Base-by-base conservation (phyloP, 1,140 invertebrate genomes). In the Brachionus calyciflorus region DNA sequence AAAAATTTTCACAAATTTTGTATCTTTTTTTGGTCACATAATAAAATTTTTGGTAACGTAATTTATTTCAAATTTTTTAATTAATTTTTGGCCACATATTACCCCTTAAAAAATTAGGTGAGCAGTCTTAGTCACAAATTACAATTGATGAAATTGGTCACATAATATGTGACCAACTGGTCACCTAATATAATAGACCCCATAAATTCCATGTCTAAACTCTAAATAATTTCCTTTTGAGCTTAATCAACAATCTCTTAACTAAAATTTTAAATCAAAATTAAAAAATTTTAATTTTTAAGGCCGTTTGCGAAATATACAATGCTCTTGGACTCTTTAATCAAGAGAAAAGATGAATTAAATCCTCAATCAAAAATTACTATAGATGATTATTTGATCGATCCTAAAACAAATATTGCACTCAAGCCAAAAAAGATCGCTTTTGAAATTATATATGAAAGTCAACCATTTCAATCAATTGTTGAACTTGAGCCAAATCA, bases 311-410 rank as follows among this genome's bases (percentile, higher is more conserved):
- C 46, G 5, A 73, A 73, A 30, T 73, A 51, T 46, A 41, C 46
- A 33, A 73, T 73, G 69, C 26, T 73, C 6, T 9, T 73, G 2
- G 69, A 73, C 30, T 41, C 33, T 40, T 51, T 73, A 14, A 19
- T 73, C 7, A 41, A 49, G n/a, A 73, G 37, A 55, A 19, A 73
- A 26, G 51, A 55, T 28, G 44, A 73, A 2, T 30, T 73, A 19
- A 51, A 19, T 6, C n/a, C 26, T 3, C 26, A 73, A 19, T 51
- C 69, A 40, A 73, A 55, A 30, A 49, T 73, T 14, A 19, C 19
- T 24, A 73, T 73, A 19, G 69, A 73, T 30, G 69, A 73, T 33
- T 51, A 73, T 51, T 30, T 73, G 10, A 41, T 14, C 46, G 46
- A 73, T 14, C 69, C 69, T 0, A 51, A 24, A 33, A 73, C 69